A percentile compares a stretch with the other conserved stretches of the same genome.
phyloP scores from a whole-genome alignment of 2,113 vertebrate species.

The Hippotragus niger region DNA sequence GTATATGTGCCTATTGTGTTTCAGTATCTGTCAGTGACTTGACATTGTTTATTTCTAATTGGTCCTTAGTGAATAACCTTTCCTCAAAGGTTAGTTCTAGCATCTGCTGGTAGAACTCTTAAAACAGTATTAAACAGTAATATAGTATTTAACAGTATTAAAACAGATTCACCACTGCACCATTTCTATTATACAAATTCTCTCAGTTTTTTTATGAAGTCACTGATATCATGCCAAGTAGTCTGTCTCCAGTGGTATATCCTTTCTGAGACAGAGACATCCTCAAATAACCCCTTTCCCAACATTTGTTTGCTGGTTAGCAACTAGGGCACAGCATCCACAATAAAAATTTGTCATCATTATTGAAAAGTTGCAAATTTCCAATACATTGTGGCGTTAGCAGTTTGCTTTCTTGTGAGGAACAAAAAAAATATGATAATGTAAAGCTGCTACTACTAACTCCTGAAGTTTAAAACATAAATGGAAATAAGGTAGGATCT shows the following conservation, averaged over 20 bases:
- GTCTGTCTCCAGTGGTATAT: constrained; percentile 11
- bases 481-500: not conserved
- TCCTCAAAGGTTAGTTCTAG: constrained; percentile 68
- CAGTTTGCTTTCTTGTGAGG: not conserved
- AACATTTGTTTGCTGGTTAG: not conserved
- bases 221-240: not conserved
- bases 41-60: constrained; percentile 67
- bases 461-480: not conserved
- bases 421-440: not conserved
- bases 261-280: not conserved
- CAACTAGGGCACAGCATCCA: not conserved
- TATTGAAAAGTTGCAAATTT: not conserved
- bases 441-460: not conserved
- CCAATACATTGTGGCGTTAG: not conserved
- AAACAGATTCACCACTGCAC: not conserved
- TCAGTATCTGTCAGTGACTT: constrained; percentile 56
- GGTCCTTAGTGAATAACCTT: constrained; percentile 70
- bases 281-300: not conserved
- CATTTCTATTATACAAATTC: not conserved
- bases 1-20: not conserved
- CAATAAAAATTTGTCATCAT: not conserved
- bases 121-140: constrained; percentile 23
- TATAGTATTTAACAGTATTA: not conserved
- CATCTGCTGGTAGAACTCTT: constrained; percentile 32
- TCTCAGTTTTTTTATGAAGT: constrained; percentile 28